Evolutionary conservation across 2,113 vertebrate genomes (phyloP).

Genomic region (Misgurnus mizolepis): DNA sequence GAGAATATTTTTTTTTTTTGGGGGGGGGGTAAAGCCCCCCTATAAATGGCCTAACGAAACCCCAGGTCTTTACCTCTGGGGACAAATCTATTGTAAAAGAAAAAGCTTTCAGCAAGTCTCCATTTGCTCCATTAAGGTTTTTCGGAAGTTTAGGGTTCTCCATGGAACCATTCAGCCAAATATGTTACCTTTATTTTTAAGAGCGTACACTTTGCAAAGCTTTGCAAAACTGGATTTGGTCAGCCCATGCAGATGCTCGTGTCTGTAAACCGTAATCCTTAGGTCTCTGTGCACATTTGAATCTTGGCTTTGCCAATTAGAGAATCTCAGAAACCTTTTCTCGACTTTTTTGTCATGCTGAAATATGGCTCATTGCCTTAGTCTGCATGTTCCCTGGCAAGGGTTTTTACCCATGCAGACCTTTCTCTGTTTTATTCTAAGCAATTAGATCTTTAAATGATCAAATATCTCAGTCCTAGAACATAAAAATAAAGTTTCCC

Average conservation of each 20-base stretch:
- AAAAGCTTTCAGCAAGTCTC: no score
- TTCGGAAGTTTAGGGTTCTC: no score
- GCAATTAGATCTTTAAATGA: not conserved
- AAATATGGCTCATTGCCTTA: not conserved
- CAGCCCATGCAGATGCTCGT: conserved; percentile 1
- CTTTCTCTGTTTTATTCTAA: not conserved
- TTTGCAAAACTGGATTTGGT: conserved; percentile 36
- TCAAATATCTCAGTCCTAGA: not conserved
- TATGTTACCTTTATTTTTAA: no score
- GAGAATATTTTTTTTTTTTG: no score
- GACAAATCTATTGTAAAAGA: no score
- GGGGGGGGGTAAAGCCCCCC: no score
- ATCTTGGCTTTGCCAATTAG: conserved; percentile 16
- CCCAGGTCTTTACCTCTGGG: no score
- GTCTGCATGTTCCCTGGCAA: not conserved
- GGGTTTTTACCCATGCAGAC: not conserved
- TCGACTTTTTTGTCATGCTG: not conserved
- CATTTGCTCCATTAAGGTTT: no score
- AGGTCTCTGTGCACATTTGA: conserved; percentile 33
- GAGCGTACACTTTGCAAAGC: not conserved
- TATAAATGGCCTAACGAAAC: no score
- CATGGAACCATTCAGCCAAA: no score
- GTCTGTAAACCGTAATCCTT: conserved; percentile 21
- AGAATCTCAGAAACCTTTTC: not conserved
- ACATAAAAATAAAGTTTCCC: not conserved